Base-by-base conservation (phyloP, 1,140 invertebrate species). In the Archegozetes longisetosus region DNA sequence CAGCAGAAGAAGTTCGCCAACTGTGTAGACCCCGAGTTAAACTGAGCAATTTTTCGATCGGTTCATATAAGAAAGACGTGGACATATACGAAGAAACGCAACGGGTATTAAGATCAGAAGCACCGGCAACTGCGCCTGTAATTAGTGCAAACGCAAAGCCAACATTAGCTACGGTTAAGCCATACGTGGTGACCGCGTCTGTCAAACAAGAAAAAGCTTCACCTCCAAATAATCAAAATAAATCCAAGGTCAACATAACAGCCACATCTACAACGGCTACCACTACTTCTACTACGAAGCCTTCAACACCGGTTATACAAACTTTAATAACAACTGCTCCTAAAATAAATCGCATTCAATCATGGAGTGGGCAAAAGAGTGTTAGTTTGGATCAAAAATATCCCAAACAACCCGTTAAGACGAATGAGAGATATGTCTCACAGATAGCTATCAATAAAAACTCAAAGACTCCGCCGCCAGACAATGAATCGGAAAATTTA, bases 41-140 rank as follows among this genome's bases (percentile, higher is more conserved):
- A 24, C 47, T 57, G 40, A 22, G 32, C 28, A 57, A 57, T 27
- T 57, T 57, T 23, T n/a, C 14, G 23, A 57, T 57, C 9, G 55
- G 55, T 57, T 57, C 55, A 3, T 57, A 32, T 28, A 57, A 57
- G 25, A 57, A 48, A 29, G 55, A 57, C 6, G 28, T 57, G 3
- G 55, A 57, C 27, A 57, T 57, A 12, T 57, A 51, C 47, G 55
- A 57, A 50, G 13, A 57, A 6, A 24, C 27, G 46, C 32, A 13
- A 40, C 6, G 17, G 6, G 17, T 17, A 9, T 9, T 9, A 17
- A 6, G 32, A 40, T 9, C 32, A 40, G 32, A 40, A 40, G 6
- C 6, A 17, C 17, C 32, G 17, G 17, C 17, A 17, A 9, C 32
- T 9, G 6, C 32, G 17, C 17, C 32, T 40, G 32, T 40, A 9